Evolutionary conservation across 2,797 vertebrate species (phyloP).

Genomic region (Botia almorhae): DNA sequence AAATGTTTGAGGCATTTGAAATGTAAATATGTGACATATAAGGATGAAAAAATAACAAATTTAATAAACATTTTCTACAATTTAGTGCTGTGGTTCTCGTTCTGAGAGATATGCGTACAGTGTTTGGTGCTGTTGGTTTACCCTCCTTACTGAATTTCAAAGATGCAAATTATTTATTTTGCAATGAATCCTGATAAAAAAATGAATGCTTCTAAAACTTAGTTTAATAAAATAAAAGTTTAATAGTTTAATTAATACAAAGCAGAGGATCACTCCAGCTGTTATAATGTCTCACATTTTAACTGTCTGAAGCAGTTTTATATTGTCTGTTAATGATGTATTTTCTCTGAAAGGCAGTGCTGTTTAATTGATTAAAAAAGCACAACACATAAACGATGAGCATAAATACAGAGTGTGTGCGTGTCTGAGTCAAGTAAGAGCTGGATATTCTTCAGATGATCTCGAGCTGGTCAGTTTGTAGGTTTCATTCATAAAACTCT

Average conservation of each 20-base stretch:
- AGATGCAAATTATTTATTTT: constrained; percentile 3
- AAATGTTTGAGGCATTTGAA: constrained; percentile 63
- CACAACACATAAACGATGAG: neutral
- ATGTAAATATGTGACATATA: constrained; percentile 70
- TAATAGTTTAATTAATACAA: neutral
- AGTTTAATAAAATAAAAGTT: neutral
- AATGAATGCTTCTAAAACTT: too few species aligned
- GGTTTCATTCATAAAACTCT: constrained; percentile 53
- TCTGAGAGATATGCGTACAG: constrained; percentile 15
- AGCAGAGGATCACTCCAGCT: neutral
- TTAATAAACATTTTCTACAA: constrained; percentile 65
- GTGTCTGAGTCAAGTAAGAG: neutral
- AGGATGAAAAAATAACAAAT: constrained; percentile 71
- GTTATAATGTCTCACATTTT: neutral
- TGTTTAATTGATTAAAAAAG: neutral
- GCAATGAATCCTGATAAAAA: neutral
- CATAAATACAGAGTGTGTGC: neutral
- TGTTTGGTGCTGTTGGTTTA: constrained; percentile 10
- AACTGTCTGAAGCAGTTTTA: neutral
- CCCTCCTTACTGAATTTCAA: neutral
- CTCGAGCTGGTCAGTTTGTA: constrained; percentile 51
- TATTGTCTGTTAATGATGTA: neutral
- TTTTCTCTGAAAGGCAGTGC: neutral
- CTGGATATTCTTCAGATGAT: constrained; percentile 45
- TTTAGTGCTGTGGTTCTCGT: constrained; percentile 57